phyloP scores from a whole-genome alignment of 2,888 invertebrate species.

The Carcina quercana region DNA sequence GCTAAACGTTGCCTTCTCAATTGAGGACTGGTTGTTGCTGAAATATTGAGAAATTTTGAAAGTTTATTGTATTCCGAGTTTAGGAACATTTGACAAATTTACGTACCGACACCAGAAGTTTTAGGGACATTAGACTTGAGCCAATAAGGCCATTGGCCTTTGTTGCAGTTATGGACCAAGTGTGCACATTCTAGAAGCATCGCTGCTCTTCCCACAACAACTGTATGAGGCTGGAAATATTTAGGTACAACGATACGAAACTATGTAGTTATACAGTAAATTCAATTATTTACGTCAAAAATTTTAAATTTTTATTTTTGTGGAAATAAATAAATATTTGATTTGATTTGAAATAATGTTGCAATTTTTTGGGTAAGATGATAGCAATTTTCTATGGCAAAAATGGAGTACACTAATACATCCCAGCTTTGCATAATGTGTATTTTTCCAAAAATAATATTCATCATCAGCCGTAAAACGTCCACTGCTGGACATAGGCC shows the following conservation, averaged over 20 bases:
- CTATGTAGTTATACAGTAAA: too few species aligned
- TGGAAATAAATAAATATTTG: too few species aligned
- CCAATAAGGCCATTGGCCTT: slow-evolving; percentile 99
- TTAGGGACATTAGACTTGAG: slow-evolving; percentile 85
- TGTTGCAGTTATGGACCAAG: slow-evolving; percentile 97
- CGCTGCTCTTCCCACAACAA: slow-evolving; percentile 93
- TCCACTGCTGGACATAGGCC: too few species aligned
- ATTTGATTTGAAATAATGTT: too few species aligned
- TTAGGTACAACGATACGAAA: too few species aligned
- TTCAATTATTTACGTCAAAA: too few species aligned
- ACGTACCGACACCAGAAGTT: slow-evolving; percentile 35
- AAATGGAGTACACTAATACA: background rate
- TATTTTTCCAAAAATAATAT: too few species aligned
- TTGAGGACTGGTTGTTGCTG: slow-evolving; percentile 60
- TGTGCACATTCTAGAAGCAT: slow-evolving; percentile 96
- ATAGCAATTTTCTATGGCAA: too few species aligned
- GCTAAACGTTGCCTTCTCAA: slow-evolving; percentile 80
- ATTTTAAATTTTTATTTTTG: too few species aligned
- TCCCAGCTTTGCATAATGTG: too few species aligned
- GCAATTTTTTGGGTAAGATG: too few species aligned
- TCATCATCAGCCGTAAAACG: too few species aligned
- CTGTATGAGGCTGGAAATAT: slow-evolving; percentile 90
- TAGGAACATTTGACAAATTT: background rate
- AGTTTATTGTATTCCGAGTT: slow-evolving; percentile 74
- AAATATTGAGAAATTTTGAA: slow-evolving; percentile 10